phyloP scores from a whole-genome alignment of 1,140 invertebrate genomes.

The Apis cerana region DNA sequence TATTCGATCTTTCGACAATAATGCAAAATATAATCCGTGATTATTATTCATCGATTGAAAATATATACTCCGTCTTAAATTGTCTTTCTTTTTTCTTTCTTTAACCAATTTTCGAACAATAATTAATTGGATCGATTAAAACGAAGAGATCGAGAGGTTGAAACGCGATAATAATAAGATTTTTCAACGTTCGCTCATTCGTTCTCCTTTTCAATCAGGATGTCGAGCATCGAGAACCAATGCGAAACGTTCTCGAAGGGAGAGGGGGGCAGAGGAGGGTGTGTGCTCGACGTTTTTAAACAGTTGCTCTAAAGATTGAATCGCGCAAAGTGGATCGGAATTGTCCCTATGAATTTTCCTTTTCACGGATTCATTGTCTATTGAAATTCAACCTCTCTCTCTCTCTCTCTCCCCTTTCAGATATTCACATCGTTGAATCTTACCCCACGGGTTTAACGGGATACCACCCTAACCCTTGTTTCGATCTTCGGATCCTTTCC shows the following conservation, averaged over 20 bases:
- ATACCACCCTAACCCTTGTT: background rate
- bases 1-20: background rate
- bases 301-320: background rate
- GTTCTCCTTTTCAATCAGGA: background rate
- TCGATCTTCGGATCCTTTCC: background rate
- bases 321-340: background rate
- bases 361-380: background rate
- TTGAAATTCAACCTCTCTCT: background rate
- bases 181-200: background rate
- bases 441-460: background rate
- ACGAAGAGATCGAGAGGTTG: background rate
- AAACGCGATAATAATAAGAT: background rate
- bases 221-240: background rate
- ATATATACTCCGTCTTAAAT: too few relatives aligned
- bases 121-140: background rate
- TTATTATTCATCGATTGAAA: too few relatives aligned
- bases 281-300: background rate
- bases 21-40: background rate
- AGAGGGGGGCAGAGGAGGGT: too few relatives aligned
- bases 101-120: too few relatives aligned
- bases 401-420: background rate
- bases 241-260: background rate
- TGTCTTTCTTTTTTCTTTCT: too few relatives aligned
- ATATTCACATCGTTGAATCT: conserved; percentile 3
- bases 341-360: background rate